A percentile compares a stretch with the other conserved stretches of the same genome.
These are phyloP conservation scores for Ennomos erosarius DNA, from an alignment of 2,888 invertebrate species.

Conservation along the genomic window DNA sequence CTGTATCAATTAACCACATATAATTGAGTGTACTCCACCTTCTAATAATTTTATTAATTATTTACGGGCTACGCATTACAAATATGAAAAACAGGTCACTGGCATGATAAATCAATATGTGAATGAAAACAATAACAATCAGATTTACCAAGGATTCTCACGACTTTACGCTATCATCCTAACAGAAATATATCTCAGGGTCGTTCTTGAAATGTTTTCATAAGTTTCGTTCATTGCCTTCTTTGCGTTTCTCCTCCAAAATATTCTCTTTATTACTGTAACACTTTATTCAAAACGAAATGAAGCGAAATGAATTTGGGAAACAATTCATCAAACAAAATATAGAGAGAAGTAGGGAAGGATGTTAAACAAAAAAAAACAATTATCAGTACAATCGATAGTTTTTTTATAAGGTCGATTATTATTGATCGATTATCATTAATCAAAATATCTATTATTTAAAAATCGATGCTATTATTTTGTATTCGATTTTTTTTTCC, in stretches of 20 bases:
- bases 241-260: conserved; percentile 32
- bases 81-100: conserved; percentile 80
- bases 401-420: too few species aligned
- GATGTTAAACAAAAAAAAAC: too few species aligned
- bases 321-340: too few species aligned
- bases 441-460: too few species aligned
- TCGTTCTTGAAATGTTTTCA: conserved; percentile 1
- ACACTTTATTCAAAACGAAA: too few species aligned
- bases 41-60: conserved; percentile 69
- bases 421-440: too few species aligned
- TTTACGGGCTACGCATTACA: conserved; percentile 73
- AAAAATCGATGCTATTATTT: too few species aligned
- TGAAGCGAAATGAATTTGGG: too few species aligned
- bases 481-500: too few species aligned
- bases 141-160: conserved; percentile 42
- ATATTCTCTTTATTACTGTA: too few species aligned
- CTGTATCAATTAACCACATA: conserved; percentile 42
- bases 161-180: conserved; percentile 1
- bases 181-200: not conserved
- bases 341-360: too few species aligned
- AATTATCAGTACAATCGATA: too few species aligned
- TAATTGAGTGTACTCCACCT: conserved; percentile 42
- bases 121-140: conserved; percentile 78
- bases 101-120: conserved; percentile 81
- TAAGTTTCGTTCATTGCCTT: conserved; percentile 36